A percentile compares a stretch with the other conserved stretches of the same genome.
Conservation (phyloP, 1,140 invertebrate genomes). For the Scaptodrosophila lebanonensis region DNA sequence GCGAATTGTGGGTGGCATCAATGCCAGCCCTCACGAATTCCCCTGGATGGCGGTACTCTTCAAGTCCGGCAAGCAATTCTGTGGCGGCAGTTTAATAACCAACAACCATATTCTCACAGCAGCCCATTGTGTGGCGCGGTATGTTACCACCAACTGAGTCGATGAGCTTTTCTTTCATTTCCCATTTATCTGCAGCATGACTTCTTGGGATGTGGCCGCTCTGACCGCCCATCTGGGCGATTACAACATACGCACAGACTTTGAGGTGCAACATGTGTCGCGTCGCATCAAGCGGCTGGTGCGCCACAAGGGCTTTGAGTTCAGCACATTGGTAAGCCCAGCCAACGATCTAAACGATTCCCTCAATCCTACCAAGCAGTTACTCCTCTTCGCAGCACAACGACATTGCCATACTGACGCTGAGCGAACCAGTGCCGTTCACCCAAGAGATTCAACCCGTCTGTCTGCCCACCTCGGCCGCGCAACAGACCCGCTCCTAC, state of each 20-base stretch:
- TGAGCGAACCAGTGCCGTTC: conserved; percentile 87
- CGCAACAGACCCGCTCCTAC: conserved; percentile 78
- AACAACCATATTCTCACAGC: conserved; percentile 92
- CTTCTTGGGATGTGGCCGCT: conserved; percentile 89
- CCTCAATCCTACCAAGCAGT: conserved; percentile 38
- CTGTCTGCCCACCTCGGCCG: conserved; percentile 84
- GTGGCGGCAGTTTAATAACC: conserved; percentile 90
- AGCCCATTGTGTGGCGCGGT: conserved; percentile 94
- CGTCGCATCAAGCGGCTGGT: conserved; percentile 88
- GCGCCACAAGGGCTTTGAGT: conserved; percentile 89
- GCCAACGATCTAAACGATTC: neutral
- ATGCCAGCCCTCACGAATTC: conserved; percentile 88
- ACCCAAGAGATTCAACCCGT: conserved; percentile 87
- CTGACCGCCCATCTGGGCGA: conserved; percentile 89
- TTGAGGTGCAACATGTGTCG: conserved; percentile 85
- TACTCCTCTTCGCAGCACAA: conserved; percentile 81
- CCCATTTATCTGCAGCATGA: conserved; percentile 84
- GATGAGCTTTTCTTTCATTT: neutral
- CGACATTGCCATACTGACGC: conserved; percentile 90
- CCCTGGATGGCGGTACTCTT: conserved; percentile 92
- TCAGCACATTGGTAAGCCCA: conserved; percentile 84
- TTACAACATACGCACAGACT: conserved; percentile 86
- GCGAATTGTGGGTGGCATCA: conserved; percentile 89
- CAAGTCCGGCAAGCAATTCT: conserved; percentile 90
- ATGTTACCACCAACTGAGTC: conserved; percentile 71